These are phyloP conservation scores for Troides aeacus DNA, from an alignment of 2,888 invertebrate species.

Conservation along the genomic window DNA sequence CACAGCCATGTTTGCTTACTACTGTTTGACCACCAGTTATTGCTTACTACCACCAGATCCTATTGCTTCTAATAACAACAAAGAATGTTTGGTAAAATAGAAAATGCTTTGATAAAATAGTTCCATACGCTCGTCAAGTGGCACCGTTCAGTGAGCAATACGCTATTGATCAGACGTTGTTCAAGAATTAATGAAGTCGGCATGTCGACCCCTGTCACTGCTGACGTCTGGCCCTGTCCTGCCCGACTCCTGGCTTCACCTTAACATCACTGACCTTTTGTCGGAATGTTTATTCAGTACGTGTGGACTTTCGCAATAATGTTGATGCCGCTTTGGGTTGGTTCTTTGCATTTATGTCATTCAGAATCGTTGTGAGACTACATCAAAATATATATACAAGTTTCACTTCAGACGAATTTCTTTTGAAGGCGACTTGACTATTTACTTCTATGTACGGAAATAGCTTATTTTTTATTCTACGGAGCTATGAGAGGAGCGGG, in stretches of 20 bases:
- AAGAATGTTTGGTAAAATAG: constrained; percentile 6
- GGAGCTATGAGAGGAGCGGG: too few species aligned
- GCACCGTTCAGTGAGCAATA: constrained; percentile 27
- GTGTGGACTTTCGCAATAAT: constrained; percentile 47
- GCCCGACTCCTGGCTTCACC: constrained; percentile 48
- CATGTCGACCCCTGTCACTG: constrained; percentile 75
- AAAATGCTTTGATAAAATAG: constrained; percentile 30
- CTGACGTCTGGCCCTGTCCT: constrained; percentile 44
- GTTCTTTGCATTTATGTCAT: background rate
- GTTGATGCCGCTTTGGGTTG: background rate
- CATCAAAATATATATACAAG: background rate
- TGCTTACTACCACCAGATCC: background rate
- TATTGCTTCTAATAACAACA: background rate
- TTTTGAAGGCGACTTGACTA: too few species aligned
- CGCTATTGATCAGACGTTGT: constrained; percentile 63
- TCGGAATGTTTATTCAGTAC: constrained; percentile 68
- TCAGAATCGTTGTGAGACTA: background rate
- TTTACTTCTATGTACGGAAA: too few species aligned
- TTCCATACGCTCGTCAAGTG: constrained; percentile 17
- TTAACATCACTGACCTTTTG: constrained; percentile 50
- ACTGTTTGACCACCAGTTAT: too few species aligned
- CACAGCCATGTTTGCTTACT: too few species aligned
- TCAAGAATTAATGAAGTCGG: constrained; percentile 78
- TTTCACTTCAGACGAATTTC: background rate
- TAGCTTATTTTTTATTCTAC: too few species aligned